Base-by-base conservation (phyloP, 2,888 invertebrate genomes). In the Amorpha juglandis region DNA sequence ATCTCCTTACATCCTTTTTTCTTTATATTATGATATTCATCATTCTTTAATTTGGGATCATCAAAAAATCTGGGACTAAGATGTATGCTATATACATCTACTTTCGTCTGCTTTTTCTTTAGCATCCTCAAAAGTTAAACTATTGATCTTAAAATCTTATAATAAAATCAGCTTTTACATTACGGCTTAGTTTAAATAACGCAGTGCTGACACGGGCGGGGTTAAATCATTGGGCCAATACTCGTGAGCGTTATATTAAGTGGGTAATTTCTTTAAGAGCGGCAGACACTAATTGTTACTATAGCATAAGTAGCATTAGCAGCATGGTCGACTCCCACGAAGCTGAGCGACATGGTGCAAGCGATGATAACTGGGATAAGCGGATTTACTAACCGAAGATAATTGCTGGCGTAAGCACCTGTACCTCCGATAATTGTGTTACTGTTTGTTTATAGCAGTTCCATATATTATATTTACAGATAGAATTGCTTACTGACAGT, bases 311-410 rank as follows among this genome's bases (percentile, higher is more conserved):
- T 58, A 77, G 76, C 73, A 71, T 70, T 74, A 69, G 69, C 64
- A 68, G 71, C 50, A 66, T 70, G 63, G 66, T 63, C 66, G 80
- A 83, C 83, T 78, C 83, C 82, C 81, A 84, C 82, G 81, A 78
- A 63, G 84, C 48, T 65, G 14, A 42, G 38, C 2, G 27, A 33
- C 51, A 62, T 71, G 79, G 77, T 53, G 50, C 75, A 80, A 80
- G 74, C 63, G 62, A 74, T 70, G 58, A 58, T 58, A 19, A 58
- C 42, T 42, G 12, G 42, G 42, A 42, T 58, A 58, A 58, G 68
- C 68, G 62, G 58, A 51, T 55, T 58, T 58, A 58, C 19, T 12
- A 42, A 42, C 19, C 42, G 19, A 58, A 58, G 19, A 19, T 58
- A 38, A 58, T 58, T 58, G 55, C 16, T 50, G n/a, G n/a, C n/a